Conservation (phyloP, 2,797 vertebrate genomes). For the Heteromormyrus szaboi region DNA sequence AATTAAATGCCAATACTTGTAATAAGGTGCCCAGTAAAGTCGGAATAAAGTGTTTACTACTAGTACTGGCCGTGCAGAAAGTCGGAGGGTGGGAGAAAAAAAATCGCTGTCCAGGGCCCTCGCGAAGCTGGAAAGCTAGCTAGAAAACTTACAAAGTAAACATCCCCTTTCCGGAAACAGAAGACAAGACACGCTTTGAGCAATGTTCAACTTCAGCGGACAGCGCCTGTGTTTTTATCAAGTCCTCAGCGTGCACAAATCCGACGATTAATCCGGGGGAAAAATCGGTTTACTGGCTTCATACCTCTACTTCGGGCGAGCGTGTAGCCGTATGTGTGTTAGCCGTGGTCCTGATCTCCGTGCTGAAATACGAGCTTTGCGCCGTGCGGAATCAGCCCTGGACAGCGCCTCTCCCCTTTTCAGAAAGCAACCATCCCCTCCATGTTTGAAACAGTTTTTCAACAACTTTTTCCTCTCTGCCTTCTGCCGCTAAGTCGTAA, state of each 20-base stretch:
- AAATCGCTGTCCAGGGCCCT: constrained; percentile 13
- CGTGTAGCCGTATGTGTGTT: constrained; percentile 46
- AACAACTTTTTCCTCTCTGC: constrained; percentile 28
- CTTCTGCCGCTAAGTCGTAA: not conserved
- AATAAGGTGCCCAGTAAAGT: not conserved
- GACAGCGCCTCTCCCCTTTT: constrained; percentile 73
- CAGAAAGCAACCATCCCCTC: constrained; percentile 45
- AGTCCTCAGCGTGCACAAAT: not conserved
- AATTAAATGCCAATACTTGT: not conserved
- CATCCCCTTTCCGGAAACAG: constrained; percentile 44
- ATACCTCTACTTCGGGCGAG: constrained; percentile 26
- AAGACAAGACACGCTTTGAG: constrained; percentile 35
- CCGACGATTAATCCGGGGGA: not conserved
- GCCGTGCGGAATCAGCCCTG: constrained; percentile 68
- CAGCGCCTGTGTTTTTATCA: not conserved
- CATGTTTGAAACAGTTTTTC: constrained; percentile 50
- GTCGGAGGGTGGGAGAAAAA: not conserved
- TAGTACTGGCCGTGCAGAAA: not conserved
- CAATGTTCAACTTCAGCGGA: not conserved
- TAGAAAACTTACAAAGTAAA: constrained; percentile 17
- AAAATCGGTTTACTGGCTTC: not conserved
- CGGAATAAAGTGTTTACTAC: not conserved
- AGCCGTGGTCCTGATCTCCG: constrained; percentile 62
- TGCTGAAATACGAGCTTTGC: constrained; percentile 47
- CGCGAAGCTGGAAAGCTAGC: not conserved